A percentile compares a stretch with the other conserved stretches of the same genome.
Conservation (phyloP, 2,888 invertebrate genomes). For the Trachelus troglodyta region DNA sequence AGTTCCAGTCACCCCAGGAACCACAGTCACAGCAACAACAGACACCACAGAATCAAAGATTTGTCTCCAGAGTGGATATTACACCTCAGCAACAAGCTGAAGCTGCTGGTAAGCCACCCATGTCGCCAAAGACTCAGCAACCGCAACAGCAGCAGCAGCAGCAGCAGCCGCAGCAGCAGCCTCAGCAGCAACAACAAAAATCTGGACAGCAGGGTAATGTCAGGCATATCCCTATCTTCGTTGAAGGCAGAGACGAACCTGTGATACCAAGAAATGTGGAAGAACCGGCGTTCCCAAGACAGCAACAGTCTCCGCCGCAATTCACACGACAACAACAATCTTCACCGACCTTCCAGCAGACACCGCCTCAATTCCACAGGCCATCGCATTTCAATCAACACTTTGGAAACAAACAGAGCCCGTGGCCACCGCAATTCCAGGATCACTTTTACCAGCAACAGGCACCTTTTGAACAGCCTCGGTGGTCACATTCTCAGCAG, state of each 20-base stretch:
- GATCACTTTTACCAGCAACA: constrained; percentile 67
- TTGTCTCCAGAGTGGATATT: constrained; percentile 57
- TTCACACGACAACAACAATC: constrained; percentile 31
- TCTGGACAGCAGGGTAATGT: constrained; percentile 69
- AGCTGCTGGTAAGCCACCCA: constrained; percentile 27
- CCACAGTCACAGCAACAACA: constrained; percentile 50
- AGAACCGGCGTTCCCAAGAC: constrained; percentile 59
- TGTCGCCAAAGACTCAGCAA: constrained; percentile 39
- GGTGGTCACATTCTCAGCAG: constrained; percentile 16
- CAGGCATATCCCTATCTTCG: constrained; percentile 88
- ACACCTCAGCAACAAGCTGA: constrained; percentile 55
- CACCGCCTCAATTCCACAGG: constrained; percentile 52
- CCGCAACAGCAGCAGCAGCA: constrained; percentile 45
- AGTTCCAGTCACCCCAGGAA: constrained; percentile 25
- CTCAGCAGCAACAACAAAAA: constrained; percentile 31
- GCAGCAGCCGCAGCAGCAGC: constrained; percentile 43
- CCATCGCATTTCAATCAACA: constrained; percentile 66
- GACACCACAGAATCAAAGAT: constrained; percentile 49
- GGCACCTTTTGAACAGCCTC: constrained; percentile 62
- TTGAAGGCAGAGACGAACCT: constrained; percentile 86
- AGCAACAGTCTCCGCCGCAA: constrained; percentile 46
- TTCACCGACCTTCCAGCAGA: constrained; percentile 4
- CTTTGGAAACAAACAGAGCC: constrained; percentile 60
- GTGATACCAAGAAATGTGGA: constrained; percentile 75
- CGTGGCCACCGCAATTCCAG: constrained; percentile 67